Percentiles rank a stretch among this genome's conserved stretches.
Conservation (phyloP, 2,113 vertebrate species). For the Leucosticte australis region DNA sequence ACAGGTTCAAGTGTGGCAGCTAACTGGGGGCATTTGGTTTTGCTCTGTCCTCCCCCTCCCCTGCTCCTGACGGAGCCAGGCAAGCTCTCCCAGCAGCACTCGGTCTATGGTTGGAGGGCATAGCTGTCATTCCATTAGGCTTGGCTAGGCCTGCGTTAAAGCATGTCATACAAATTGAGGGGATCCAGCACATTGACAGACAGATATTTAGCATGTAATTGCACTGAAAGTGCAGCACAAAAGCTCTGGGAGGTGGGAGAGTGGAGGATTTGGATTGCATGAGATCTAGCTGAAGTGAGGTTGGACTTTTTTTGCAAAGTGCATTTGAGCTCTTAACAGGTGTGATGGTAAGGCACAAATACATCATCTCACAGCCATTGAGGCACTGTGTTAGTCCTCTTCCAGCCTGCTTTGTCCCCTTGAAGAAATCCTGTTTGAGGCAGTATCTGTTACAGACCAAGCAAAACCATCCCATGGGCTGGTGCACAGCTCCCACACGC, state of each 20-base stretch:
- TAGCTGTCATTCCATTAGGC: constrained; percentile 75
- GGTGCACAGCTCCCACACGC: neutral
- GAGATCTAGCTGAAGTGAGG: constrained; percentile 9
- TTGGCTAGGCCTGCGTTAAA: constrained; percentile 70
- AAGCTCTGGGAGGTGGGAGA: constrained; percentile 58
- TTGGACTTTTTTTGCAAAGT: neutral
- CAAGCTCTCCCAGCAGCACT: constrained; percentile 42
- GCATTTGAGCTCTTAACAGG: constrained; percentile 61
- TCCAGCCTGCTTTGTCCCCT: neutral
- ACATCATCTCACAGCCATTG: constrained; percentile 5
- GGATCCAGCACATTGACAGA: constrained; percentile 78
- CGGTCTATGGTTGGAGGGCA: constrained; percentile 69
- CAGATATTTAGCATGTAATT: constrained; percentile 66
- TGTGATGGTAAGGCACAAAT: constrained; percentile 49
- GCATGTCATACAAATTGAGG: constrained; percentile 78
- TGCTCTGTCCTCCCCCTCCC: neutral
- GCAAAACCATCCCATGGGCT: neutral
- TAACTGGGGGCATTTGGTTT: neutral
- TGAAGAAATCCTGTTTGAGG: neutral
- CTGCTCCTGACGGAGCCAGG: neutral
- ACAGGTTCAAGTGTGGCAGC: neutral
- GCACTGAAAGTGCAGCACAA: constrained; percentile 61
- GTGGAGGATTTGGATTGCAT: constrained; percentile 20
- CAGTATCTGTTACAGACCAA: neutral
- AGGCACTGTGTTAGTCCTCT: neutral